These are phyloP conservation scores for Linyphia triangularis DNA, from an alignment of 2,888 invertebrate genomes.

Conservation along the genomic window DNA sequence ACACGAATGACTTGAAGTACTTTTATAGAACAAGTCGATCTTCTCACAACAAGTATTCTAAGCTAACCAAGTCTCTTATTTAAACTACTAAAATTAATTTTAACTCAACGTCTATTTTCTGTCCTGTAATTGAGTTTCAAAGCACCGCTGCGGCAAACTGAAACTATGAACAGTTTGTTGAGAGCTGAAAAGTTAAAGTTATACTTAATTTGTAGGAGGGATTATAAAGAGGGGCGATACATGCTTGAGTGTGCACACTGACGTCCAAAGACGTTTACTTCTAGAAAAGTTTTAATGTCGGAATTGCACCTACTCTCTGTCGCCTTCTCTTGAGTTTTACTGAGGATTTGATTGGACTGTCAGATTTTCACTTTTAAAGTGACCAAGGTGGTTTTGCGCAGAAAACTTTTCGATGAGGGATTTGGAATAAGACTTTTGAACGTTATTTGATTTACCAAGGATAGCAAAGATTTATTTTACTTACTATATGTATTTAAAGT, in stretches of 20 bases:
- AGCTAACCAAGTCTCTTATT: background rate
- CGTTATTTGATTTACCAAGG: no score
- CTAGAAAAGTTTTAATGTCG: constrained; percentile 3
- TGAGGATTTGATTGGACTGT: background rate
- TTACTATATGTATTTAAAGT: no score
- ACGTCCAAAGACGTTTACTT: background rate
- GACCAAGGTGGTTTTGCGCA: no score
- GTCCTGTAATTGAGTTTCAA: constrained; percentile 49
- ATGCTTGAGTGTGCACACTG: constrained; percentile 1
- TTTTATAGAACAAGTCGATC: no score
- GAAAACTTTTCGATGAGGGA: no score
- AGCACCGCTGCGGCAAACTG: background rate
- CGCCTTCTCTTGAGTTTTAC: background rate
- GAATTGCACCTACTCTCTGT: background rate
- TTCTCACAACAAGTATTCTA: background rate
- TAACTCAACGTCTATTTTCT: constrained; percentile 27
- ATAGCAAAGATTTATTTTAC: no score
- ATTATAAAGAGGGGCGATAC: constrained; percentile 1
- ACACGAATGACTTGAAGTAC: no score
- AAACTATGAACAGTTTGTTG: constrained; percentile 16
- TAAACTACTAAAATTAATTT: constrained; percentile 21
- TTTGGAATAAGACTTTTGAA: no score
- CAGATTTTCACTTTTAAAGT: background rate
- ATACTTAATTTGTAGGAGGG: constrained; percentile 41
- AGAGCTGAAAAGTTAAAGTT: constrained; percentile 31